Evolutionary conservation across 2,797 vertebrate genomes (phyloP).

Genomic region (Rhinogobio ventralis): DNA sequence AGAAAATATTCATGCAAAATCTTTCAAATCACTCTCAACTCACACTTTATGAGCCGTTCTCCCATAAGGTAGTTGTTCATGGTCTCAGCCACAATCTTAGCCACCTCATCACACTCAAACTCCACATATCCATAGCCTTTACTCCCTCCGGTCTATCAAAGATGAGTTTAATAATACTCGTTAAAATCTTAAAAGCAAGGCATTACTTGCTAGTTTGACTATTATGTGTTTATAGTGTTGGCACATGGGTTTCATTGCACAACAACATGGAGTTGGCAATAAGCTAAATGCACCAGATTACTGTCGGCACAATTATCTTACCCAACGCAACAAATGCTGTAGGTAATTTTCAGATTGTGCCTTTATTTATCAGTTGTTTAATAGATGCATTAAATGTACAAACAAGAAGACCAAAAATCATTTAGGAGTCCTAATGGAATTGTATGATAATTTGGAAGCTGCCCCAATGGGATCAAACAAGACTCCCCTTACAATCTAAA

Average conservation of each 20-base stretch:
- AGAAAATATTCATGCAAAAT: not conserved
- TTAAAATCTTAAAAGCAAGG: not conserved
- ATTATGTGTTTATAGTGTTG: conserved; percentile 36
- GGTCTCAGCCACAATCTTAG: conserved; percentile 93
- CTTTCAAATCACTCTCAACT: conserved; percentile 64
- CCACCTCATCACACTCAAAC: conserved; percentile 92
- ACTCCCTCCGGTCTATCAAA: conserved; percentile 89
- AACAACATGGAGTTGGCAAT: conserved; percentile 67
- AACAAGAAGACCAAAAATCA: too few species aligned
- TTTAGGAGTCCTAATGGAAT: not conserved
- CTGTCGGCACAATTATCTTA: conserved; percentile 82
- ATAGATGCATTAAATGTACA: not conserved
- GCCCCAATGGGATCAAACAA: not conserved
- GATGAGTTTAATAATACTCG: not conserved
- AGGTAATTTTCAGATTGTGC: conserved; percentile 87
- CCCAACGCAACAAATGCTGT: conserved; percentile 71
- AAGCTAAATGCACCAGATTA: conserved; percentile 73
- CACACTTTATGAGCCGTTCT: conserved; percentile 91
- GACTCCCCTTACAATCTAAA: not conserved
- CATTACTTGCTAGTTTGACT: not conserved
- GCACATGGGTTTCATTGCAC: conserved; percentile 77
- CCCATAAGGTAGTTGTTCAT: conserved; percentile 98
- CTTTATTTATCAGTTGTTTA: conserved; percentile 29
- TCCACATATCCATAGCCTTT: conserved; percentile 94
- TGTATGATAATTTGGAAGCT: not conserved